A percentile compares a stretch with the other conserved stretches of the same genome.
Evolutionary conservation across 2,797 vertebrate genomes (phyloP).

Genomic region (Paramormyrops hopkinsi): DNA sequence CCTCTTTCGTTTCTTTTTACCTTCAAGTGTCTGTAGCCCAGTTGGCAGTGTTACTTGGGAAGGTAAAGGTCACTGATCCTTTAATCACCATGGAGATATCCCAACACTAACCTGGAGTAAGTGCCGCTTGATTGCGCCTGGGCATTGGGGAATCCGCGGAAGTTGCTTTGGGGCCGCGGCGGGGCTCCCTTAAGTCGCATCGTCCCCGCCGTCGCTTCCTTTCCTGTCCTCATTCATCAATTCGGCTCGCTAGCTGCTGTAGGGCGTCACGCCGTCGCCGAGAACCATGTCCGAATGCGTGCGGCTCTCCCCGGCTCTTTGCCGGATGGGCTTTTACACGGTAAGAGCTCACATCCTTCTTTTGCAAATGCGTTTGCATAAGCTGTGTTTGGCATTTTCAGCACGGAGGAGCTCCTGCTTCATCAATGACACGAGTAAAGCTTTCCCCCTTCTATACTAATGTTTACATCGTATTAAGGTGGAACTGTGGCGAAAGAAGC

Average conservation of each 20-base stretch:
- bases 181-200: background rate
- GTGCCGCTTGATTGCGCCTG: background rate
- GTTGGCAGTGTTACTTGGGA: background rate
- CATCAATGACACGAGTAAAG: background rate
- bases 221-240: conserved; percentile 48
- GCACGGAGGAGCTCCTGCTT: background rate
- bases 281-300: conserved; percentile 83
- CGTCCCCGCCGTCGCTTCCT: background rate
- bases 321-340: conserved; percentile 86
- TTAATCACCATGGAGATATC: conserved; percentile 17
- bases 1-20: background rate
- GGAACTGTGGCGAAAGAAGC: background rate
- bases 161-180: background rate
- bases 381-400: background rate
- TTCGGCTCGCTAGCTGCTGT: conserved; percentile 61
- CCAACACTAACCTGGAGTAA: background rate
- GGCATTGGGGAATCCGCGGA: background rate
- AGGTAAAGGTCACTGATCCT: conserved; percentile 1
- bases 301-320: conserved; percentile 82
- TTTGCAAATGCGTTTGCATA: background rate
- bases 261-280: conserved; percentile 63
- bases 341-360: conserved; percentile 56
- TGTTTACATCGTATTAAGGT: conserved; percentile 22
- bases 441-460: background rate
- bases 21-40: background rate